These are phyloP conservation scores for Aramus guarauna DNA, from an alignment of 2,113 vertebrate genomes.

Conservation along the genomic window DNA sequence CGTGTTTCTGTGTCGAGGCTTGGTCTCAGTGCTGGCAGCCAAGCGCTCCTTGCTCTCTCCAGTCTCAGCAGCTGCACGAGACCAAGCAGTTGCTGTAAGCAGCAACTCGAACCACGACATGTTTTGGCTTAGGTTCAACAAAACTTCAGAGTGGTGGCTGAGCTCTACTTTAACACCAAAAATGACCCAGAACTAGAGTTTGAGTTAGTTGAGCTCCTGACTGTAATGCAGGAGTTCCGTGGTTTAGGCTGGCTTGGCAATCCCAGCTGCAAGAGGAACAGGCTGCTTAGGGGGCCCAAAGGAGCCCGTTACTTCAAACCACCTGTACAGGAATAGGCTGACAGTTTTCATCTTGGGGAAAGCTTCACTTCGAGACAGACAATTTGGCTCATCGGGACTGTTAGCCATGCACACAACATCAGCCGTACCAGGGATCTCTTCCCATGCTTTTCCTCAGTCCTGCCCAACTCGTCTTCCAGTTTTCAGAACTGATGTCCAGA, in stretches of 20 bases:
- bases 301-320: neutral
- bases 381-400: neutral
- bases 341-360: neutral
- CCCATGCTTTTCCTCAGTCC: neutral
- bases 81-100: neutral
- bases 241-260: neutral
- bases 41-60: neutral
- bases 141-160: neutral
- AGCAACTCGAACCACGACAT: fast-evolving
- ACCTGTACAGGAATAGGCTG: neutral
- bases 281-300: neutral
- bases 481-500: neutral
- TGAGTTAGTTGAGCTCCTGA: neutral
- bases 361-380: neutral
- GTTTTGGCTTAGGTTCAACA: neutral
- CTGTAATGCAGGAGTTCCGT: neutral
- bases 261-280: neutral
- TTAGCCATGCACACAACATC: neutral
- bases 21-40: neutral
- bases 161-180: neutral
- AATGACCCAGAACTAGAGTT: neutral
- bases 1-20: fast-evolving
- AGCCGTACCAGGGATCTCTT: neutral
- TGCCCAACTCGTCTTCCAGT: neutral
- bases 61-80: neutral